Percentiles rank a stretch among this genome's conserved stretches.
phyloP scores from a whole-genome alignment of 2,797 vertebrate species.

The Anguilla megastoma region DNA sequence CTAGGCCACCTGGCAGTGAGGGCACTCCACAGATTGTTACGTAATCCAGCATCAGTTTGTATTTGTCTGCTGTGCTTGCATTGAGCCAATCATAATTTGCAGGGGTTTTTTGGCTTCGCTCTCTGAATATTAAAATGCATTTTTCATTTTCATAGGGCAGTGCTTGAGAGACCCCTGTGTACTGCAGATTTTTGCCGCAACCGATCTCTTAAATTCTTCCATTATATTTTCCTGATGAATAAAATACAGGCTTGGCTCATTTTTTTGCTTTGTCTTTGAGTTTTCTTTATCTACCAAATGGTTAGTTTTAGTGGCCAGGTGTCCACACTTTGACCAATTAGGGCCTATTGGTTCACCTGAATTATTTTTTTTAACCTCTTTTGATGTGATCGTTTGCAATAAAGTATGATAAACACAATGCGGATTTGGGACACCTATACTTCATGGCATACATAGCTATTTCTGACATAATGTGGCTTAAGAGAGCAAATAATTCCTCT shows the following conservation, averaged over 20 bases:
- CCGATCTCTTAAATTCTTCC: background rate
- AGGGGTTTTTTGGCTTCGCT: background rate
- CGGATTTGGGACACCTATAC: background rate
- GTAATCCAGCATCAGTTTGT: constrained; percentile 9
- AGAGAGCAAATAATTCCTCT: background rate
- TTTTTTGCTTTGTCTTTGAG: background rate
- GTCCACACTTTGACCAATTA: background rate
- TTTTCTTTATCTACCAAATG: background rate
- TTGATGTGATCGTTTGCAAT: background rate
- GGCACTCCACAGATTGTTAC: background rate
- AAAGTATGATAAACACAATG: background rate
- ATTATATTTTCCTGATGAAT: background rate
- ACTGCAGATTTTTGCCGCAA: background rate
- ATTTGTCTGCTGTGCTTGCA: background rate
- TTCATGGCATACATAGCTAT: background rate
- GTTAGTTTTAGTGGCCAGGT: background rate
- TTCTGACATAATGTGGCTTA: background rate
- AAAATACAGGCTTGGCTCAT: background rate
- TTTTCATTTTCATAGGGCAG: background rate
- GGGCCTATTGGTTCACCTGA: background rate
- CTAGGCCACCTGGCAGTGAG: background rate
- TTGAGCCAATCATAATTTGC: background rate
- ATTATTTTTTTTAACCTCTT: background rate
- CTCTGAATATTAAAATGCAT: background rate
- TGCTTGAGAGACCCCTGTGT: background rate